Conservation (phyloP, 2,797 vertebrate species). For the Babyrousa celebensis region DNA sequence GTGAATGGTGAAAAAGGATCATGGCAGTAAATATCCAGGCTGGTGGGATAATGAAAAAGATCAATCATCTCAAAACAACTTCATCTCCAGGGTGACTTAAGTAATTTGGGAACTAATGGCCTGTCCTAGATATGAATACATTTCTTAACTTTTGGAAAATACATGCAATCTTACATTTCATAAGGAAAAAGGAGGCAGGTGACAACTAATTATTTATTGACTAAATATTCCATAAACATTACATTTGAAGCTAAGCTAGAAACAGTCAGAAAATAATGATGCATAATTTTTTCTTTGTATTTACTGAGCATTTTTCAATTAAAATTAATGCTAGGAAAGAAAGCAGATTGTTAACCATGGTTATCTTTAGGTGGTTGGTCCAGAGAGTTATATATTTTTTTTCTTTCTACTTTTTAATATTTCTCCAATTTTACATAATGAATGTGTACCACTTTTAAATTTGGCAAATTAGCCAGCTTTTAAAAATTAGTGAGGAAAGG, state of each 20-base stretch:
- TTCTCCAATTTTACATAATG: constrained; percentile 9
- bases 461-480: constrained; percentile 50
- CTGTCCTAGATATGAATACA: constrained; percentile 22
- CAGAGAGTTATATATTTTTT: constrained; percentile 15
- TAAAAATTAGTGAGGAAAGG: background rate
- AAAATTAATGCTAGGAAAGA: constrained; percentile 64
- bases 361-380: background rate
- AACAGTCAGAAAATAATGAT: constrained; percentile 53
- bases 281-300: constrained; percentile 10
- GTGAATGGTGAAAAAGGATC: background rate
- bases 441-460: constrained; percentile 29
- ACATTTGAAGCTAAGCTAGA: constrained; percentile 47
- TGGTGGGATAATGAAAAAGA: constrained; percentile 69
- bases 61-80: constrained; percentile 74
- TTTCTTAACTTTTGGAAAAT: constrained; percentile 70
- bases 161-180: constrained; percentile 54
- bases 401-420: constrained; percentile 34
- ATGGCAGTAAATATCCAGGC: constrained; percentile 60
- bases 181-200: constrained; percentile 14
- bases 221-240: constrained; percentile 61
- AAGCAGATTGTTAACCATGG: constrained; percentile 24
- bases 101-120: constrained; percentile 75
- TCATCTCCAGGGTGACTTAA: constrained; percentile 58
- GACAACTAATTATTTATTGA: constrained; percentile 67
- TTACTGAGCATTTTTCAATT: constrained; percentile 52